Percentiles rank a stretch among this genome's conserved stretches.
Conservation (phyloP, 1,140 invertebrate species). For the Bilobella aurantiaca region DNA sequence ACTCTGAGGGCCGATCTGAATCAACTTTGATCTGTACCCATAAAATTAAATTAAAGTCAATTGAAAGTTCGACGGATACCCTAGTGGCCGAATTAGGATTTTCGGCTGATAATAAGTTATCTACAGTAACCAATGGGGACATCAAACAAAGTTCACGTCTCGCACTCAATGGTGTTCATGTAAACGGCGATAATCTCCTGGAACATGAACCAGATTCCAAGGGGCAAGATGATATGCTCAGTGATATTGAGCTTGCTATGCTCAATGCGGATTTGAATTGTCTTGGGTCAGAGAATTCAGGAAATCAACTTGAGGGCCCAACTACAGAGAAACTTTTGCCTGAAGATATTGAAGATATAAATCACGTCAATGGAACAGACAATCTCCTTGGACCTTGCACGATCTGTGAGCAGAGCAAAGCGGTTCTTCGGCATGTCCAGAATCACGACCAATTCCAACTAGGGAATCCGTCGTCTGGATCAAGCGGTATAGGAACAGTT, state of each 20-base stretch:
- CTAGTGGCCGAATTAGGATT: conserved; percentile 39
- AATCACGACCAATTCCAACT: background rate
- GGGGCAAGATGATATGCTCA: background rate
- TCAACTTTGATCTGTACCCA: conserved; percentile 23
- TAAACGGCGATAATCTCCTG: background rate
- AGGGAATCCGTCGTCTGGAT: conserved; percentile 2
- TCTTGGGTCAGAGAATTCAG: background rate
- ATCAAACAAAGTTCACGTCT: background rate
- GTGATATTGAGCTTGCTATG: background rate
- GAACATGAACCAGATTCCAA: background rate
- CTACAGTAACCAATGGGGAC: background rate
- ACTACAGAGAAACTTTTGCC: background rate
- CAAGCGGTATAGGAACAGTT: conserved; percentile 18
- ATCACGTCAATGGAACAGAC: background rate
- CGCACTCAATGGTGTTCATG: background rate
- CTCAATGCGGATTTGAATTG: background rate
- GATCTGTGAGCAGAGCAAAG: conserved; percentile 2
- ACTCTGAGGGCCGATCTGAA: conserved; percentile 27
- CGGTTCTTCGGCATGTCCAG: background rate
- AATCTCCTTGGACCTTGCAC: background rate
- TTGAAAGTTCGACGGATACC: conserved; percentile 46
- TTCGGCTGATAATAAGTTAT: conserved; percentile 16
- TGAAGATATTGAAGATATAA: background rate
- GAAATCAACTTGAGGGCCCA: background rate
- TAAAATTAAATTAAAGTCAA: conserved; percentile 30